phyloP scores from a whole-genome alignment of 2,888 invertebrate species.

The Lacanobia wlatinum region DNA sequence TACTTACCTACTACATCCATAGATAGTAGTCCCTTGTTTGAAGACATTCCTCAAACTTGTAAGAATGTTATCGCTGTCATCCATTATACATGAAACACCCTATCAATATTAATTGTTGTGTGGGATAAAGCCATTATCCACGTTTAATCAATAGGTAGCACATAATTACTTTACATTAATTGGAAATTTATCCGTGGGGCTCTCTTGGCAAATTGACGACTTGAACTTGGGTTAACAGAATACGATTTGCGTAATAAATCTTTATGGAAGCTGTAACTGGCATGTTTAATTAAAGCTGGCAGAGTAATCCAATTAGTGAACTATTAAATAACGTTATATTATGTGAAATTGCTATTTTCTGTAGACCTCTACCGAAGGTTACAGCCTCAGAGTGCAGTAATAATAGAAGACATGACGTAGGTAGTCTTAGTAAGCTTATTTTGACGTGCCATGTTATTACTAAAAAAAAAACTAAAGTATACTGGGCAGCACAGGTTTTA shows the following conservation, averaged over 20 bases:
- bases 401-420: conserved; percentile 10
- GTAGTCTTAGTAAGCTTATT: conserved; percentile 17
- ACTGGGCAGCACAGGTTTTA: conserved; percentile 31
- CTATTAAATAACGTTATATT: conserved; percentile 28
- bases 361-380: conserved; percentile 22
- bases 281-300: conserved; percentile 37
- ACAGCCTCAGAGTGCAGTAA: conserved; percentile 26
- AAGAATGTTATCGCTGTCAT: conserved; percentile 22
- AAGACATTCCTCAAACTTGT: conserved; percentile 14
- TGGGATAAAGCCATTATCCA: conserved; percentile 34
- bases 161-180: conserved; percentile 33
- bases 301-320: conserved; percentile 56
- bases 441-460: conserved; percentile 19
- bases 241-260: conserved; percentile 20
- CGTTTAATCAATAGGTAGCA: conserved; percentile 19
- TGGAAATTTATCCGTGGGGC: conserved; percentile 11
- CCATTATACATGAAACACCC: conserved; percentile 2
- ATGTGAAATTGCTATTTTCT: conserved; percentile 14
- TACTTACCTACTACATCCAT: conserved; percentile 8
- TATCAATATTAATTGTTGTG: conserved; percentile 35
- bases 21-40: conserved; percentile 16
- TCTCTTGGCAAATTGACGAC: conserved; percentile 6
- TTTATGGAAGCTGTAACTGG: conserved; percentile 29
- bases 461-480: conserved; percentile 17
- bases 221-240: conserved; percentile 24